These are phyloP conservation scores for Nerophis lumbriciformis DNA, from an alignment of 2,113 vertebrate species.

Conservation along the genomic window DNA sequence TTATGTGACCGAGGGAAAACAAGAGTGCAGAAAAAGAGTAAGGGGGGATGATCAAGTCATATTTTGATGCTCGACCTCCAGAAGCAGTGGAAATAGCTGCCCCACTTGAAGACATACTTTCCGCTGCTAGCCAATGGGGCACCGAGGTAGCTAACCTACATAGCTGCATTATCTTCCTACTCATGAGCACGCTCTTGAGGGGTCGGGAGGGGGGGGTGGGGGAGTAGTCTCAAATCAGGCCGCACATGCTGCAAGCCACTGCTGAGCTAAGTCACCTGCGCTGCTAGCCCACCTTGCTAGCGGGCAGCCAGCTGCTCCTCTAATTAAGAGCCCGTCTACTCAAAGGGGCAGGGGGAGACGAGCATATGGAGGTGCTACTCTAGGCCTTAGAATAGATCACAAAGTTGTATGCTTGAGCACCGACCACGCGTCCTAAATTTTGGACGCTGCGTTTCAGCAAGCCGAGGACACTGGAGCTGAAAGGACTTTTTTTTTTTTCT, in stretches of 20 bases:
- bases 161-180: constrained; percentile 46
- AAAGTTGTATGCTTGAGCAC: constrained; percentile 24
- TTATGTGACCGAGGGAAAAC: too few relatives aligned
- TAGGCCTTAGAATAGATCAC: constrained; percentile 46
- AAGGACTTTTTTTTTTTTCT: neutral
- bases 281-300: constrained; percentile 62
- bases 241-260: constrained; percentile 61
- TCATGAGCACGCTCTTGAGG: constrained; percentile 20
- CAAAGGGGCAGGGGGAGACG: constrained; percentile 25
- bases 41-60: constrained; percentile 32
- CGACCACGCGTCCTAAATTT: constrained; percentile 18
- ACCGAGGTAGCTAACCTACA: constrained; percentile 66
- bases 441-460: constrained; percentile 6
- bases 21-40: too few relatives aligned
- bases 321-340: constrained; percentile 63
- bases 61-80: constrained; percentile 62
- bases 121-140: constrained; percentile 64
- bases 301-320: constrained; percentile 68
- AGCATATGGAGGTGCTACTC: constrained; percentile 55
- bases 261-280: constrained; percentile 69
- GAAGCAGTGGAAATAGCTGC: constrained; percentile 76
- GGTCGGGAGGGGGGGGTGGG: neutral
- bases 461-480: neutral
- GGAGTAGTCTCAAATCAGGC: constrained; percentile 51
- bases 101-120: constrained; percentile 78